These are phyloP conservation scores for Deilephila elpenor DNA, from an alignment of 2,888 invertebrate species.

Conservation along the genomic window DNA sequence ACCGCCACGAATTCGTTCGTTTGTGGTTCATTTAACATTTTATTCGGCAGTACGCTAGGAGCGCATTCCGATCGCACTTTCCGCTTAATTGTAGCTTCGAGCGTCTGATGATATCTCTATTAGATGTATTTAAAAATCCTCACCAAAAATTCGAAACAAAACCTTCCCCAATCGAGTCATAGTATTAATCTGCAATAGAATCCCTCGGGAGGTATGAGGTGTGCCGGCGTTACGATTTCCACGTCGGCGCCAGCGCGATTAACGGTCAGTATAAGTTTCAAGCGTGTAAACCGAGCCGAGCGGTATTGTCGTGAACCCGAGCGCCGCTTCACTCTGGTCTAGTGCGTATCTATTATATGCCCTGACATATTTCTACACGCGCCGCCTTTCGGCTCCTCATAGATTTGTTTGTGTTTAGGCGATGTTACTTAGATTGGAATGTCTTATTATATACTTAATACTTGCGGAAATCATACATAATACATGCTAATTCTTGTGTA, in stretches of 20 bases:
- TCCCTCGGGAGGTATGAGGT: conserved; percentile 40
- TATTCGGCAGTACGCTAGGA: no score
- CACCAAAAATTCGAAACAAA: neutral
- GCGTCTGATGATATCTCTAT: neutral
- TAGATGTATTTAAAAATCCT: neutral
- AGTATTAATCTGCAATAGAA: neutral
- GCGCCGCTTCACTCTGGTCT: conserved; percentile 74
- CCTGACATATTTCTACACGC: conserved; percentile 10
- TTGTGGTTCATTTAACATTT: neutral
- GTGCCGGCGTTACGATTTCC: conserved; percentile 74
- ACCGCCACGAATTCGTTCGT: neutral
- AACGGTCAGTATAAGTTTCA: conserved; percentile 80
- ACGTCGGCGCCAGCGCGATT: conserved; percentile 76
- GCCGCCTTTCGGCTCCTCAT: neutral
- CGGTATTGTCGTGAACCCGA: conserved; percentile 63
- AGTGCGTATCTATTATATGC: conserved; percentile 79
- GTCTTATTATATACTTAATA: neutral
- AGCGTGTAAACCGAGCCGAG: conserved; percentile 77
- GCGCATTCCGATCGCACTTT: neutral
- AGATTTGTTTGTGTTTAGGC: neutral
- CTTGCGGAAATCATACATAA: neutral
- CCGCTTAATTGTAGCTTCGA: neutral
- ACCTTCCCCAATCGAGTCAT: neutral
- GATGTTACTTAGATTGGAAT: neutral
- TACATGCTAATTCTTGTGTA: no score